Evolutionary conservation across 2,797 vertebrate species (phyloP), one percentile per base, ranked within the genome.

Genomic region (Saguinus oedipus): DNA sequence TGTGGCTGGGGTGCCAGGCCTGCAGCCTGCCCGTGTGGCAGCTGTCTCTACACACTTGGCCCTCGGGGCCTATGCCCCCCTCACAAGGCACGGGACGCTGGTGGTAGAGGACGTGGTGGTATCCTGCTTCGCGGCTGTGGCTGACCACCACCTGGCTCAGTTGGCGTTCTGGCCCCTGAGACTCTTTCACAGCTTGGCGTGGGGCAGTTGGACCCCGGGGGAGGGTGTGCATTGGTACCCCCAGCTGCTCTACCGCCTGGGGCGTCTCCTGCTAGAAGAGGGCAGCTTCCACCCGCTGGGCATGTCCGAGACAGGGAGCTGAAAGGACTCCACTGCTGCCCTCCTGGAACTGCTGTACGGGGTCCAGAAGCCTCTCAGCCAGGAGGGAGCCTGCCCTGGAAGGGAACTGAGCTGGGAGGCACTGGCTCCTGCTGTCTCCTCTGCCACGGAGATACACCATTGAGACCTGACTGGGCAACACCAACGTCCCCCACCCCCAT

Each of bases 141-240:
- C 99, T 98, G 99, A 99, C 98, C 99, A 99, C 93, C 98, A 88
- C 83, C 98, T 99, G 97, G 99, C 99, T 39, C 99, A 99, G 97
- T 96, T 99, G 98, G 99, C 98, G 68, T 99, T 99, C 91, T 99
- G 99, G 98, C 99, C 99, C 0, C 98, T 99, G 88, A 98, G 99
- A 96, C 99, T 99, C 91, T 98, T 99, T 97, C 99, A 99, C 97
- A 98, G 98, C 96, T 98, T 99, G 93, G 96, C 98, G 9, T 98
- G 99, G 97, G 96, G 95, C 75, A 92, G 97, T 8, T 91, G 96
- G 95, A 97, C 89, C 10, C 99, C 98, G 85, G 98, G 91, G 4
- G 98, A 99, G 0, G 99, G 99, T 2, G 96, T 99, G 94, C 99
- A 99, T 98, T 99, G 99, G 99, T 99, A 99, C 98, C 99, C 99